Base-by-base conservation (phyloP, 2,888 invertebrate genomes). In the Omphaloscelis lunosa region DNA sequence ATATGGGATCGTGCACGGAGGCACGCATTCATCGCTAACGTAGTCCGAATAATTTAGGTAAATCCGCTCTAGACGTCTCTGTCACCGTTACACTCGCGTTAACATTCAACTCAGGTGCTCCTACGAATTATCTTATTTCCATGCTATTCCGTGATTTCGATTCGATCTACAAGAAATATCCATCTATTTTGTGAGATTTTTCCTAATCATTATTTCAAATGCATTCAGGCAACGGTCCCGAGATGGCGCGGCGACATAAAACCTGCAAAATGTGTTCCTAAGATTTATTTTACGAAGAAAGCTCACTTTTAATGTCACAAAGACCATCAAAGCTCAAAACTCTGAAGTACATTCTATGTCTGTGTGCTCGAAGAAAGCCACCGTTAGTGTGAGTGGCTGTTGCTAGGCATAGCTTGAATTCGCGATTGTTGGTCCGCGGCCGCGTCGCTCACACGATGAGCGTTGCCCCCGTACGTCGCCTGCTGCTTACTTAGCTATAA, bases 381-480 rank as follows among this genome's bases (percentile, higher is more conserved):
- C 93, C 92, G 93, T 94, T 92, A 93, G 93, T 93, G 93, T 93
- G 93, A 93, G 94, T 92, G 94, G 91, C 91, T 95, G 96, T 96
- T 96, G 95, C 96, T 94, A 96, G 94, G 96, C 94, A 93, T 93
- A 93, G 92, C 93, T 92, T 94, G 95, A 93, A 95, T 95, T 96
- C 93, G 96, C 96, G 94, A 95, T 95, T 95, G 96, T 95, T 94
- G 92, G 92, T 88, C 89, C 91, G 92, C 93, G 94, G 93, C 91
- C 94, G 93, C 94, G 92, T 90, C 94, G 95, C 95, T 96, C 96
- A 96, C 96, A 96, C 96, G 96, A 94, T 95, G 96, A 95, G 91
- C 96, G 93, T 96, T 96, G 96, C 96, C 96, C 96, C 93, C 95
- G 92, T 89, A 89, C 88, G 89, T 80, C 86, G 90, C 88, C 88